A percentile compares a stretch with the other conserved stretches of the same genome.
Evolutionary conservation across 2,797 vertebrate species (phyloP).

Genomic region (Rallus crepitans): DNA sequence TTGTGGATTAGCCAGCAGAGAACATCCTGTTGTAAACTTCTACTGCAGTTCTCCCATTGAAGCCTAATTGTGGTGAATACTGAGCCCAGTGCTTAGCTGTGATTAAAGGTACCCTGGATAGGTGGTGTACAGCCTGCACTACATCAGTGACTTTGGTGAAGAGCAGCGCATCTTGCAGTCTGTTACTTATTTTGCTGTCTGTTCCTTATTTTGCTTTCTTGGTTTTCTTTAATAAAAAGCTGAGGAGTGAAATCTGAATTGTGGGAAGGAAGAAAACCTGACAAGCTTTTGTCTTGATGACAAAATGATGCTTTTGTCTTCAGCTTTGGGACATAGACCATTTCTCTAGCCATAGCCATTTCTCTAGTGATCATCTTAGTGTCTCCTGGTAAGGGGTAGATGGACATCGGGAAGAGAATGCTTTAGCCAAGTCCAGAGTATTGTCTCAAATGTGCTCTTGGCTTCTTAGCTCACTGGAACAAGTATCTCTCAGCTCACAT

Average conservation of each 20-base stretch:
- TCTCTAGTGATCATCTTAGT: neutral
- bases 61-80: neutral
- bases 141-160: neutral
- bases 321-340: neutral
- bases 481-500: neutral
- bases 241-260: neutral
- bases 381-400: neutral
- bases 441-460: neutral
- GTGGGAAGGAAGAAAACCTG: neutral
- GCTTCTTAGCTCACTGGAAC: neutral
- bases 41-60: neutral
- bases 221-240: neutral
- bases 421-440: neutral
- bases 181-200: neutral
- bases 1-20: neutral
- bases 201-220: neutral
- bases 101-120: neutral
- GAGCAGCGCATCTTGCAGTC: neutral
- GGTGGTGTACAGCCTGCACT: neutral
- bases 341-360: neutral
- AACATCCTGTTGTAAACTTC: neutral
- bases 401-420: neutral
- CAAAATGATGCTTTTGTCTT: neutral
- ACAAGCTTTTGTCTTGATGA: neutral
- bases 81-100: neutral